These are phyloP conservation scores for Microcaecilia unicolor DNA, from an alignment of 2,797 vertebrate genomes.

Conservation along the genomic window DNA sequence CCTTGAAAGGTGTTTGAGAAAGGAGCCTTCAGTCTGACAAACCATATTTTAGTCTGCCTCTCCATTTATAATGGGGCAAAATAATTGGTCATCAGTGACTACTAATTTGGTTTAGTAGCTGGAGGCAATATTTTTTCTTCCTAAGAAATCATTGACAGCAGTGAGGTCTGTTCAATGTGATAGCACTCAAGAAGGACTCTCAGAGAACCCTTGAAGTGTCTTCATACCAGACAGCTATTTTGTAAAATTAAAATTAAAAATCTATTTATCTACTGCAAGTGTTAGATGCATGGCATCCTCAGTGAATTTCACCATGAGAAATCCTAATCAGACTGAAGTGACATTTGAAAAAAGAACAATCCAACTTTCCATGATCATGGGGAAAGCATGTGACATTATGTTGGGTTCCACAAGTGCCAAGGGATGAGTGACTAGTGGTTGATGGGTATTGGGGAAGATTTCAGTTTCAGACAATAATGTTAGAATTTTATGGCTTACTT, in stretches of 20 bases:
- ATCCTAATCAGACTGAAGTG: too few species aligned
- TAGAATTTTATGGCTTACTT: too few species aligned
- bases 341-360: too few species aligned
- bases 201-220: conserved; percentile 50
- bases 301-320: too few species aligned
- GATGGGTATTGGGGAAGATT: too few species aligned
- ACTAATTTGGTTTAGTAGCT: conserved; percentile 74
- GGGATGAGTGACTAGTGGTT: too few species aligned
- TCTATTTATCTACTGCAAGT: conserved; percentile 34
- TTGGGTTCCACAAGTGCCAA: too few species aligned
- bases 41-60: conserved; percentile 55
- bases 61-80: conserved; percentile 57
- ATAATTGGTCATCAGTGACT: conserved; percentile 79
- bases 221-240: conserved; percentile 61
- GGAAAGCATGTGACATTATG: too few species aligned
- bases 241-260: conserved; percentile 69
- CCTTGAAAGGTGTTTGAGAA: conserved; percentile 61
- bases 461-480: too few species aligned
- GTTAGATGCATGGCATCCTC: too few species aligned
- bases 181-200: conserved; percentile 47
- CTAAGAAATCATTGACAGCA: conserved; percentile 66
- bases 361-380: too few species aligned
- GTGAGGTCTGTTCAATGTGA: conserved; percentile 47
- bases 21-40: conserved; percentile 66
- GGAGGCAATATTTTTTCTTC: conserved; percentile 65